Evolutionary conservation across 2,113 vertebrate species (phyloP), one percentile per base, ranked within the genome.

Genomic region (Cepphus grylle): DNA sequence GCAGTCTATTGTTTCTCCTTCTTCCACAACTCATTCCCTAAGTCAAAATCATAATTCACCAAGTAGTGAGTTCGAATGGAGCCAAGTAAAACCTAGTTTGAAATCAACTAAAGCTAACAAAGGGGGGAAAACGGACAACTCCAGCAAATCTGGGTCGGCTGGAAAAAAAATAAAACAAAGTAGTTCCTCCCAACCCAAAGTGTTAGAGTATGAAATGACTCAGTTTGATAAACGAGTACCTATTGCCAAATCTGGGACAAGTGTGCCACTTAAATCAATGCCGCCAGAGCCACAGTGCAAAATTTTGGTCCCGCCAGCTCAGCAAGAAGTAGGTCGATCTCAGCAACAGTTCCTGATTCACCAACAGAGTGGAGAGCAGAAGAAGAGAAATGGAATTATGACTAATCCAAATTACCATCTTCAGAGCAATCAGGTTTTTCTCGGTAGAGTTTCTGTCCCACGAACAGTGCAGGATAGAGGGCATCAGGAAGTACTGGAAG

Each of bases 321-420:
- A 98, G 81, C 98, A 98, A 61, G 98, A 99, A n/a, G 95, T 98
- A 34, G 97, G 98, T 49, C 98, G 98, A 20, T 95, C 98, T 56
- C 99, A 98, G 62, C 99, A 99, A 38, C 99, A 99, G 42, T 98
- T 99, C 84, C 98, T 99, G 20, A 99, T 99, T 96, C 99, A 99
- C 93, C 98, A 99, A 90, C 99, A 99, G 95, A 98, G 98, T 49
- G 98, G 98, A 22, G 97, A 99, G 18, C 99, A 99, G 80, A 99
- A 99, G 97, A 99, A 98, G 96, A 98, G 99, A 86, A 99, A 99
- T 9, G 99, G 99, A 67, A 99, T 99, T 67, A 98, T 99, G 99
- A 99, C 99, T 7, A 99, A 99, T 91, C 99, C 99, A 45, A 99
- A 99, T 61, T 99, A 99, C 92, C 99, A 99, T 42, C 98, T 99